Base-by-base conservation (phyloP, 2,888 invertebrate genomes). In the Phania funesta region DNA sequence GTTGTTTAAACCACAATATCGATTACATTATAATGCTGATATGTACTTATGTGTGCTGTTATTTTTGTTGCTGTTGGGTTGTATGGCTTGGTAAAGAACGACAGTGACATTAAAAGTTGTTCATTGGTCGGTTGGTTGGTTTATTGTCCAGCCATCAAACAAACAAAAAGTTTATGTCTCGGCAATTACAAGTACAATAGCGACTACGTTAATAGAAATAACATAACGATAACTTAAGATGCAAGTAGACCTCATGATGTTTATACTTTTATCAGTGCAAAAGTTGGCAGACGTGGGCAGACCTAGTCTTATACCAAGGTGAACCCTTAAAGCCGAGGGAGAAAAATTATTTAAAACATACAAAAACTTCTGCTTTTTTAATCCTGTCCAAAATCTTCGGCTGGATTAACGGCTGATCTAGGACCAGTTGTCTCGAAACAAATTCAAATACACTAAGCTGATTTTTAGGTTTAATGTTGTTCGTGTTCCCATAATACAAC, bases 131-230 rank as follows among this genome's bases (percentile, higher is more conserved):
- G 9, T 29, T 52, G 20, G 13, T 75, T 58, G 9, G 56, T 58
- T 62, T 62, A 11, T 26, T 29, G 20, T 26, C n/a, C 8, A 41
- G 32, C 70, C 76, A 83, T 84, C 84, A 84, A 83, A 87, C 87
- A 87, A 88, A 87, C 87, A 87, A 83, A 64, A 80, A 85, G 86
- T 88, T 88, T 88, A 88, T 81, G 86, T 86, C 26, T 74, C 11
- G 67, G 67, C 64, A 62, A 50, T 48, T 48, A 26, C 60, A 64
- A 60, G 24, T 5, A 48, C 73, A 64, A 50, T 41, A 44, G 32
- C 44, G 26, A 46, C 8, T 6, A 16, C 16, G 16, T 18, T 29
- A 26, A 26, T 32, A 29, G n/a, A 32, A 26, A 29, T 18, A 18
- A 20, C 26, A 62, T 26, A 26, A 8, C 0, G 2, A 13, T 5